Evolutionary conservation across 2,113 vertebrate species (phyloP).

Genomic region (Pachypanchax playfairii): DNA sequence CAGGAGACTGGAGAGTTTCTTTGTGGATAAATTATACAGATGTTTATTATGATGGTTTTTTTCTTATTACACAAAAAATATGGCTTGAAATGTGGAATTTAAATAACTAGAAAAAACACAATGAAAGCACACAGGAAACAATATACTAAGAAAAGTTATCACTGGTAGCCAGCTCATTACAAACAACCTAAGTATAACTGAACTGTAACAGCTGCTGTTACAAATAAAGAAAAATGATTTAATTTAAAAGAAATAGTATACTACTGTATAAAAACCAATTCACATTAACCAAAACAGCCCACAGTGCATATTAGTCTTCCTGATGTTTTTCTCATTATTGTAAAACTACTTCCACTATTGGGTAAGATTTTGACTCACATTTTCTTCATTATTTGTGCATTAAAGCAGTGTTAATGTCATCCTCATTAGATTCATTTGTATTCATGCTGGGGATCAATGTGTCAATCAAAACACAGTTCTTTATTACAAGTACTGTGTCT

Average conservation of each 20-base stretch:
- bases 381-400: not conserved
- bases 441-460: not conserved
- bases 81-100: too few relatives aligned
- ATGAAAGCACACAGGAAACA: too few relatives aligned
- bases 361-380: not conserved
- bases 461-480: not conserved
- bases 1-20: not conserved
- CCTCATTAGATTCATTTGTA: not conserved
- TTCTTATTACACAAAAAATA: not conserved
- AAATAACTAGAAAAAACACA: too few relatives aligned
- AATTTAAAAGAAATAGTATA: too few relatives aligned
- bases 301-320: not conserved
- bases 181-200: too few relatives aligned
- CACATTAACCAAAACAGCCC: not conserved
- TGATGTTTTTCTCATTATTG: not conserved
- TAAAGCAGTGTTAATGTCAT: not conserved
- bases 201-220: too few relatives aligned
- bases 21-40: not conserved
- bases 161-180: too few relatives aligned
- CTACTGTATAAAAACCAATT: not conserved
- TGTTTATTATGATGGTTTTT: not conserved
- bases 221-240: too few relatives aligned
- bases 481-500: too few relatives aligned
- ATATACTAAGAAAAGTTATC: too few relatives aligned
- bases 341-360: not conserved